Evolutionary conservation across 2,113 vertebrate genomes (phyloP), one percentile per base, ranked within the genome.

Genomic region (Haplochromis vanheusdeni): DNA sequence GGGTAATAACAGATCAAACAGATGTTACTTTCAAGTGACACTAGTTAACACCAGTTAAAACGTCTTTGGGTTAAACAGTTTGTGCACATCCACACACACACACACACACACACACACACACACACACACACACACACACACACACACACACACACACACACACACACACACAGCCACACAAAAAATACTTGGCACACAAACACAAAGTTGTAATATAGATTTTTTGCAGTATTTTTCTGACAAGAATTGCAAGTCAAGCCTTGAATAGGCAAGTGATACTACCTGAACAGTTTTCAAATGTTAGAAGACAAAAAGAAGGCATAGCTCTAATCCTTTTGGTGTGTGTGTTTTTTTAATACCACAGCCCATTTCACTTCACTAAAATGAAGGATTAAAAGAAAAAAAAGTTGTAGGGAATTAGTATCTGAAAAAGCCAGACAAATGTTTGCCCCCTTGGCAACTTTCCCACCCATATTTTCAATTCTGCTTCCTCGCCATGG

Each of bases 201-300:
- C 87, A 88, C 70, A 28, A 23, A 85, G 88, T 89, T 89, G 91
- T 91, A 91, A 31, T 86, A 94, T 94, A 88, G 93, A 95, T 95
- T 90, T 90, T 85, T 82, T 28, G 9, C 33, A 51, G 86, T 86
- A 87, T 90, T 91, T 87, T 89, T 89, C 85, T 79, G 75, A 86
- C 79, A 83, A 87, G 82, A 87, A 80, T 47, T 77, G 88, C 68
- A 91, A 89, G 73, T 79, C 7, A 56, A 92, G 93, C 88, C 83
- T 82, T 17, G 81, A 87, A 81, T 58, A 49, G 83, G 86, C 17
- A 23, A 82, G 56, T 51, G 93, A 91, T 92, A 93, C 51, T 92
- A 90, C 89, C 90, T 56, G 10, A 85, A 87, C 10, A 23, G 19
- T 80, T 82, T 40, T 28, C 21, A 49, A 54, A 77, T 86, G 62